These are phyloP conservation scores for Trimorus sp. DNA, from an alignment of 2,888 invertebrate species.

Conservation along the genomic window DNA sequence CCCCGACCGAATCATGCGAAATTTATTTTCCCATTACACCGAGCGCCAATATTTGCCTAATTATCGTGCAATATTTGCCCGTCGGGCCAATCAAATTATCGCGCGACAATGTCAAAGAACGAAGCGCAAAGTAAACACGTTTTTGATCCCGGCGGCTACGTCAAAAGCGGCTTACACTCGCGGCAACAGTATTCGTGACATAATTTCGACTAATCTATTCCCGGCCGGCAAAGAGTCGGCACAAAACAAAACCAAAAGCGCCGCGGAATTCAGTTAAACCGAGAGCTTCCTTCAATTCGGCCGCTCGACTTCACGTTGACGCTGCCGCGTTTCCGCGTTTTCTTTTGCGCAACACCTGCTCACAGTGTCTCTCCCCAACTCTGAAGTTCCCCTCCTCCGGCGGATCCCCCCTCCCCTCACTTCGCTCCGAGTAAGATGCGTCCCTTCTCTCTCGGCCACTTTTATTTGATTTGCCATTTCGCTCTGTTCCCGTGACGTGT, in stretches of 20 bases:
- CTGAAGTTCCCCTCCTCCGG: constrained; percentile 11
- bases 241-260: constrained; percentile 58
- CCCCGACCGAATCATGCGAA: no score
- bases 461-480: constrained; percentile 47
- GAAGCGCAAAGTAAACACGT: constrained; percentile 7
- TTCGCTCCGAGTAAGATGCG: constrained; percentile 58
- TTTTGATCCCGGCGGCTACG: constrained; percentile 12
- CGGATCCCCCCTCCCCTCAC: constrained; percentile 53
- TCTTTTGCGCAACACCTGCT: constrained; percentile 76
- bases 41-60: neutral
- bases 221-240: constrained; percentile 42
- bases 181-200: constrained; percentile 51
- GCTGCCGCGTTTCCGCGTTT: constrained; percentile 76
- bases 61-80: neutral
- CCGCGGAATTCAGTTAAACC: constrained; percentile 50
- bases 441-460: constrained; percentile 55
- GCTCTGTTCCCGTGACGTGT: constrained; percentile 17
- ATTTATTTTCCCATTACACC: no score
- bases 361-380: constrained; percentile 25
- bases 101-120: neutral
- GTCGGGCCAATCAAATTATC: constrained; percentile 3
- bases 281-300: constrained; percentile 41
- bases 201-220: constrained; percentile 59
- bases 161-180: constrained; percentile 39
- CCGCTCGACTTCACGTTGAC: constrained; percentile 67